Conservation (phyloP, 2,113 vertebrate species). For the Rhynchomys soricoides region DNA sequence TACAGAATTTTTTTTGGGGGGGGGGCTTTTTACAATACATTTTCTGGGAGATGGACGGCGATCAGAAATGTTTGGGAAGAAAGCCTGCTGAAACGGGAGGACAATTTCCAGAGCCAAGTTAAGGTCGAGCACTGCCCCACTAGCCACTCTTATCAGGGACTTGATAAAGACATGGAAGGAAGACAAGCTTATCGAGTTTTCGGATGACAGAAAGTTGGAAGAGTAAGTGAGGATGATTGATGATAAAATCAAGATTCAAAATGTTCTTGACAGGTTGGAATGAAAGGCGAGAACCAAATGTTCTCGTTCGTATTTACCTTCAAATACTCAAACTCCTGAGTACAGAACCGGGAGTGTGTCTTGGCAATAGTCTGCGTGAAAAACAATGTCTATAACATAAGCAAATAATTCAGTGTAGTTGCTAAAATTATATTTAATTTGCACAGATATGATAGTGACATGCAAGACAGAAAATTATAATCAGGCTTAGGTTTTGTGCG, state of each 20-base stretch:
- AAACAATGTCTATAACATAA: not conserved
- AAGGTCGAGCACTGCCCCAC: not conserved
- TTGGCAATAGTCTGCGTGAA: constrained; percentile 22
- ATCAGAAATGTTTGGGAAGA: constrained; percentile 28
- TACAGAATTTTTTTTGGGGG: not conserved
- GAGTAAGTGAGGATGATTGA: constrained; percentile 15
- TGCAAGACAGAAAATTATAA: not conserved
- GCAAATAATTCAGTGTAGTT: constrained; percentile 6
- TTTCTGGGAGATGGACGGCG: constrained; percentile 24
- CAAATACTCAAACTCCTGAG: constrained; percentile 6
- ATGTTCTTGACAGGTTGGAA: constrained; percentile 61
- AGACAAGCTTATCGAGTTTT: not conserved
- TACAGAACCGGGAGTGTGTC: not conserved
- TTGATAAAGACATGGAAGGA: constrained; percentile 5
- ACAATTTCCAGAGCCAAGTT: not conserved
- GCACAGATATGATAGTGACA: not conserved
- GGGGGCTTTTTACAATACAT: not conserved
- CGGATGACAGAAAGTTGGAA: constrained; percentile 53
- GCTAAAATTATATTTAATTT: not conserved
- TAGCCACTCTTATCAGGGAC: not conserved
- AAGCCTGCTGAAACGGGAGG: not conserved
- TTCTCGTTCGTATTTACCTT: constrained; percentile 53
- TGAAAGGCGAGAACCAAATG: constrained; percentile 42
- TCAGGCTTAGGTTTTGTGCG: not conserved
- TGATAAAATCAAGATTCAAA: constrained; percentile 61